Evolutionary conservation across 2,113 vertebrate genomes (phyloP), one percentile per base, ranked within the genome.

Genomic region (Porphyrio hochstetteri): DNA sequence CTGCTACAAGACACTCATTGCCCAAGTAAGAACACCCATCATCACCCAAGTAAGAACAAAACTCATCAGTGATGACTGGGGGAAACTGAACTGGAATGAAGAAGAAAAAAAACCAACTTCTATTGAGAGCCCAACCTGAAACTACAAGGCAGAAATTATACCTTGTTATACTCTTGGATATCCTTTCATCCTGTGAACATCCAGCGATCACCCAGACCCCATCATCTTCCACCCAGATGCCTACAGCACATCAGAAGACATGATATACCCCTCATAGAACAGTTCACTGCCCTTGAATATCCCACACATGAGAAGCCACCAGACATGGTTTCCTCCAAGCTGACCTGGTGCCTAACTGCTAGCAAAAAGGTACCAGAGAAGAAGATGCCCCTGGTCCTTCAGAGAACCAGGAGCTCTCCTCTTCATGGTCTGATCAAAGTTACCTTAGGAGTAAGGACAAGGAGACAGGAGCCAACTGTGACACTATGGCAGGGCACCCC

Each of bases 181-280:
- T 20, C 44, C 60, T 25, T 65, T 55, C n/a, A 71, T 27, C 25
- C 52, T 2, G 0, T 4, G 21, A 82, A 38, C 8, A 5, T 0
- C 5, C 16, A 78, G 13, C 0, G 0, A 63, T 3, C 46, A 50
- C 38, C 13, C 38, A 71, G 27, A 59, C 48, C 16, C 25, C n/a
- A 25, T 9, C 4, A 2, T 15, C 44, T 69, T 69, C 56, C 55
- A 76, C 20, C 6, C 60, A 38, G 16, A 25, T 13, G 14, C 36
- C 74, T 36, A 7, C 63, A 20, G 71, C 1, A 9, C 1, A 0
- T 13, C 57, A 59, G 42, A 53, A 13, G 16, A 33, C 53, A 63
- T 0, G 0, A 44, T 7, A 27, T 0, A 7, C 6, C 18, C 57
- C 44, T 77, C 71, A 38, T 35, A 11, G 2, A 57, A 46, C 28